Conservation (phyloP, 2,113 vertebrate species). For the Phrynocephalus versicolor region DNA sequence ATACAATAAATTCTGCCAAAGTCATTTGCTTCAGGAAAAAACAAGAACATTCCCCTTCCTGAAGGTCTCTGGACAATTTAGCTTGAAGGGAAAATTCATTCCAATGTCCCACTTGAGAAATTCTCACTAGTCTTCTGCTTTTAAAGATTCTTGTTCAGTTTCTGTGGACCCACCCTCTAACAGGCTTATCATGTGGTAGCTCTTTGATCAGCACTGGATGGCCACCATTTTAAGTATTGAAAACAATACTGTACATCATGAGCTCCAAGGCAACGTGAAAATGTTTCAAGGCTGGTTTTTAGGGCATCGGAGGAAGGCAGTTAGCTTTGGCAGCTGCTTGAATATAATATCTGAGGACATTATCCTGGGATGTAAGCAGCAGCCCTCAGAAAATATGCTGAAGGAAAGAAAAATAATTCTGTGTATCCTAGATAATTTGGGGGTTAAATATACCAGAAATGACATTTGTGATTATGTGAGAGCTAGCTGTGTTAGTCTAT, state of each 20-base stretch:
- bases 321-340: neutral
- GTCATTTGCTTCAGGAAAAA: neutral
- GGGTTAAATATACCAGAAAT: no score
- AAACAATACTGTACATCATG: neutral
- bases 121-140: neutral
- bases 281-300: neutral
- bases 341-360: neutral
- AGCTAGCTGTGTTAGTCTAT: no score
- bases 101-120: neutral
- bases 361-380: neutral
- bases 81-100: neutral
- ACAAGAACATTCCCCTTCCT: neutral
- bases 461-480: no score
- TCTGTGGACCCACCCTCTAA: neutral
- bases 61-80: no score
- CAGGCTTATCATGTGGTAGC: neutral
- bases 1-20: neutral
- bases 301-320: neutral
- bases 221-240: neutral
- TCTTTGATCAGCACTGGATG: no score
- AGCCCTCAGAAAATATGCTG: neutral
- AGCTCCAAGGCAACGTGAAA: neutral
- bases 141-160: neutral
- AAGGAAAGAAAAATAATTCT: neutral
- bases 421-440: neutral